Evolutionary conservation across 1,140 invertebrate genomes (phyloP).

Genomic region (Drosophila athabasca): DNA sequence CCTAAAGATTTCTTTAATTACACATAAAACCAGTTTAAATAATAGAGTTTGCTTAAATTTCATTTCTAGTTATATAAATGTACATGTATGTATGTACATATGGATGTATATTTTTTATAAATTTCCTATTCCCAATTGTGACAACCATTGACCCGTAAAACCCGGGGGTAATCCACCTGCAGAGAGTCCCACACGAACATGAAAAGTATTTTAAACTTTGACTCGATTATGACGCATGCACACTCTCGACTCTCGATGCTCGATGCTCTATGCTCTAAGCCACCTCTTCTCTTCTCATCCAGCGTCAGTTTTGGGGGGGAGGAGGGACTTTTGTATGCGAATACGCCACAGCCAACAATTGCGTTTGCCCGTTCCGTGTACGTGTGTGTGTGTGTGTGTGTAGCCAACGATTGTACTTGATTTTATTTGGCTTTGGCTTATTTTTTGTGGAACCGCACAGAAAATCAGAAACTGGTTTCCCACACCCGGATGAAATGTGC

Average conservation of each 20-base stretch:
- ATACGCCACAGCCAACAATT: not conserved
- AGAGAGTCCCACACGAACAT: conserved; percentile 19
- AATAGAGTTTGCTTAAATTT: too few species aligned
- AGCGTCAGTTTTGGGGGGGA: not conserved
- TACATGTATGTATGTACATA: too few species aligned
- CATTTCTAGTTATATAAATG: too few species aligned
- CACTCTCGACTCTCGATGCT: conserved; percentile 10
- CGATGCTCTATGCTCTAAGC: not conserved
- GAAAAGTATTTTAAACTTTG: conserved; percentile 47
- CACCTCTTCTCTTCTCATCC: too few species aligned
- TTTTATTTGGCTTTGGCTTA: conserved; percentile 21
- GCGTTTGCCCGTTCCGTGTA: not conserved
- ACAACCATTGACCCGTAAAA: conserved; percentile 19
- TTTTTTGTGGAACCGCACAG: too few species aligned
- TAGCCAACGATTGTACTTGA: conserved; percentile 36
- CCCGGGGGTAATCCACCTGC: conserved; percentile 2
- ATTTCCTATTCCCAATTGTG: not conserved
- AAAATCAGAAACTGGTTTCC: conserved; percentile 34
- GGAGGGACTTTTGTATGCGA: not conserved
- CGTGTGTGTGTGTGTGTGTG: not conserved
- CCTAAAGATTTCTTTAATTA: too few species aligned
- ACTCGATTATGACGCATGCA: conserved; percentile 34
- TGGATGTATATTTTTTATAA: too few species aligned
- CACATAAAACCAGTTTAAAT: too few species aligned
- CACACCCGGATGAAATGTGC: conserved; percentile 47